phyloP scores from a whole-genome alignment of 2,113 vertebrate species.

The Nicator chloris region DNA sequence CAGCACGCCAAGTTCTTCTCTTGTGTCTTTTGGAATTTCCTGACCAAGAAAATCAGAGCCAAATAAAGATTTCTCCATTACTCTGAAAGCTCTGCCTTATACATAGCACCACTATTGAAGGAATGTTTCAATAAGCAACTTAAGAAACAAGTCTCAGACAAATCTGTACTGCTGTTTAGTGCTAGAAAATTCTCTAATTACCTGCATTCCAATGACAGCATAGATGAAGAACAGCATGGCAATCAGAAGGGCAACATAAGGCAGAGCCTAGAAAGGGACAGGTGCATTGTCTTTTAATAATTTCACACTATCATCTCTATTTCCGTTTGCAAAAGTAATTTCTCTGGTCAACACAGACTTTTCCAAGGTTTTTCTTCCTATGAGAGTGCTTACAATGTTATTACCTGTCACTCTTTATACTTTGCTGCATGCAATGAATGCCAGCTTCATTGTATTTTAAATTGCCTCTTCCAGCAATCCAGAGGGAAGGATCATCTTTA shows the following conservation, averaged over 20 bases:
- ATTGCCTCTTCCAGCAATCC: background rate
- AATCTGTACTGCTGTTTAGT: background rate
- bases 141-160: background rate
- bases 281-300: background rate
- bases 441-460: background rate
- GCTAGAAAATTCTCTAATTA: constrained; percentile 18
- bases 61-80: background rate
- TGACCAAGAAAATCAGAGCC: background rate
- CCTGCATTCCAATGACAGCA: constrained; percentile 99
- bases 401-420: background rate
- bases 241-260: constrained; percentile 96
- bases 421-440: background rate
- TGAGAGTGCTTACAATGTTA: background rate
- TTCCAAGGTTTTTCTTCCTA: background rate
- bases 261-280: constrained; percentile 82
- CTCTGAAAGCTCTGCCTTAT: background rate
- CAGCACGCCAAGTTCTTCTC: background rate
- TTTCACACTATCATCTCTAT: background rate
- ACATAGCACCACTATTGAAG: background rate
- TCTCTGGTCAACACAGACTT: background rate
- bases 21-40: background rate
- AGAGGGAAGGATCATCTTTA: background rate
- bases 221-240: constrained; percentile 99
- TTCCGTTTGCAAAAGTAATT: background rate
- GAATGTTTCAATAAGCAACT: background rate